Conservation (phyloP, 1,140 invertebrate genomes). For the Sminthurinus signatus region DNA sequence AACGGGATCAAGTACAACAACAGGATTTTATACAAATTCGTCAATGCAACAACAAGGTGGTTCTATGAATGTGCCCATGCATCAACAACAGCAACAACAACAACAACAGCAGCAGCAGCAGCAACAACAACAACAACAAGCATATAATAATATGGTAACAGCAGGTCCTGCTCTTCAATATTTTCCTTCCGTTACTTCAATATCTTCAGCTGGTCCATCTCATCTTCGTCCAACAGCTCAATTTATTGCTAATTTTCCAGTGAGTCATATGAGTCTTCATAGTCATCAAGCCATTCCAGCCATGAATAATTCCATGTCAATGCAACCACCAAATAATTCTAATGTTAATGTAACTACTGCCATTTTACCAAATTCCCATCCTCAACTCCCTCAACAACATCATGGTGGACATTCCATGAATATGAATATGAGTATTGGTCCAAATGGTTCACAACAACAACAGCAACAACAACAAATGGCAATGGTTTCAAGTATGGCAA, state of each 20-base stretch:
- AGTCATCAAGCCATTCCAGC: neutral
- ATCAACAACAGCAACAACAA: constrained; percentile 27
- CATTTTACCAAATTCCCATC: constrained; percentile 20
- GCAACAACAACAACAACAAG: constrained; percentile 25
- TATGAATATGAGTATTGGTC: constrained; percentile 5
- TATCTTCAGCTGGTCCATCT: constrained; percentile 31
- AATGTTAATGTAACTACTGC: constrained; percentile 25
- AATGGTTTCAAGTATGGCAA: neutral
- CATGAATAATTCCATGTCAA: neutral
- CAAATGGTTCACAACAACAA: constrained; percentile 9
- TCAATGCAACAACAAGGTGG: too few relatives aligned
- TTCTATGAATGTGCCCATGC: too few relatives aligned
- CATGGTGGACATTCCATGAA: constrained; percentile 3
- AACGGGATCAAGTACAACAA: constrained; percentile 20
- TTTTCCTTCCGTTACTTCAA: constrained; percentile 42
- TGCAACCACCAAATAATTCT: constrained; percentile 1
- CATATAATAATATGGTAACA: constrained; percentile 37
- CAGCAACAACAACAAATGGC: constrained; percentile 12
- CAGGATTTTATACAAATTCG: too few relatives aligned
- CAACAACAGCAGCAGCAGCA: constrained; percentile 23
- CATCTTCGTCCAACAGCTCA: constrained; percentile 27
- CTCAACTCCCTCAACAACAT: constrained; percentile 18
- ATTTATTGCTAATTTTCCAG: constrained; percentile 34
- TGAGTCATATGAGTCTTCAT: constrained; percentile 34
- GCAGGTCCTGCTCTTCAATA: constrained; percentile 43